These are phyloP conservation scores for Paramormyrops kingsleyae DNA, from an alignment of 2,113 vertebrate species.

Conservation along the genomic window DNA sequence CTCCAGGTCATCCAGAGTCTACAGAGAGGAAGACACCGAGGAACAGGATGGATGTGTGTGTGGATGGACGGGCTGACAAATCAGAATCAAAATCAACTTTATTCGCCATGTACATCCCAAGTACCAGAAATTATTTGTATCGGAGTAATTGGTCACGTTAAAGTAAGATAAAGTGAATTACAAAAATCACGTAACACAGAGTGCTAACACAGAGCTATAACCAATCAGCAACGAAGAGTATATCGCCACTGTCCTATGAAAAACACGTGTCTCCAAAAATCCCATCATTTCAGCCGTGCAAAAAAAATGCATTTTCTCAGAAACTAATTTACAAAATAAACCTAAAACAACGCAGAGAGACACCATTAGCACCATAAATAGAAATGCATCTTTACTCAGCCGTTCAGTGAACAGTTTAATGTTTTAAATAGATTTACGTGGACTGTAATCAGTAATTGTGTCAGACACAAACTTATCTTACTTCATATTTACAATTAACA, in stretches of 20 bases:
- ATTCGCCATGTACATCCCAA: background rate
- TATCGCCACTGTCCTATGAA: background rate
- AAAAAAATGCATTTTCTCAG: background rate
- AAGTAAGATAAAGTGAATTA: background rate
- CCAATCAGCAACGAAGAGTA: background rate
- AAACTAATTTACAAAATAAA: background rate
- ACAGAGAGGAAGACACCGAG: constrained; percentile 16
- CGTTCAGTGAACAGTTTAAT: background rate
- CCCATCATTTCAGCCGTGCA: background rate
- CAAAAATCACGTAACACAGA: background rate
- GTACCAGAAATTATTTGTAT: background rate
- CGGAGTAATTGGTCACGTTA: background rate
- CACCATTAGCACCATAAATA: background rate
- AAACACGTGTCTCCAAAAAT: background rate
- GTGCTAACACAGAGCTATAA: background rate
- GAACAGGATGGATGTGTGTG: background rate
- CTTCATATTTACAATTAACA: background rate
- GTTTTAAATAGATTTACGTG: background rate
- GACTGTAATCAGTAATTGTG: background rate
- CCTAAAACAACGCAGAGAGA: background rate
- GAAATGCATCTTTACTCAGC: background rate
- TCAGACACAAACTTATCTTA: background rate
- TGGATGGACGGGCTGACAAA: constrained; percentile 18
- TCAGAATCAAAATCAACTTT: background rate
- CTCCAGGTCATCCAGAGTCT: constrained; percentile 91